These are phyloP conservation scores for Lasioglossum pauxillum DNA, from an alignment of 2,888 invertebrate genomes.

Conservation along the genomic window DNA sequence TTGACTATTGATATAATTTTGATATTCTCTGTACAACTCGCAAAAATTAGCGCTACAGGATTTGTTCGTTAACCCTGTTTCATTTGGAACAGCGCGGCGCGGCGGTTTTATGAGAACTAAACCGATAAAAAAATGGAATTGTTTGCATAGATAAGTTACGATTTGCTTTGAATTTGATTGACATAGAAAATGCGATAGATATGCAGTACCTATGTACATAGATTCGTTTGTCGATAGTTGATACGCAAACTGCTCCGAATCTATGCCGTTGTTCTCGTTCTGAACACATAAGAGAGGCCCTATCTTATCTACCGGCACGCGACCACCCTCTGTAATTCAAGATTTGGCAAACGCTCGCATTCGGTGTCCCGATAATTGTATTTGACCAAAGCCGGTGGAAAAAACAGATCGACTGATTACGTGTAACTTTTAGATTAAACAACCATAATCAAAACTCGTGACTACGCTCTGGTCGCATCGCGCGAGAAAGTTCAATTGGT, in stretches of 20 bases:
- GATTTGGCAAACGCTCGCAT: slow-evolving; percentile 53
- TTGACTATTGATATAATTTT: too few relatives aligned
- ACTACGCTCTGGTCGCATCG: not conserved
- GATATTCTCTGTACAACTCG: too few relatives aligned
- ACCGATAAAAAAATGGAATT: not conserved
- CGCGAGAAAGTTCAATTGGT: slow-evolving; percentile 31
- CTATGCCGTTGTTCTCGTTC: slow-evolving; percentile 56
- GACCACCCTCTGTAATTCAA: slow-evolving; percentile 43
- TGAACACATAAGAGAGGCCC: slow-evolving; percentile 52
- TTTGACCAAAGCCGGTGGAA: slow-evolving; percentile 55
- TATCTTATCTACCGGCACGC: slow-evolving; percentile 46
- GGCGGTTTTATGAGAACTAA: not conserved
- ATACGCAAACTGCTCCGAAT: slow-evolving; percentile 49
- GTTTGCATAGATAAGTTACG: not conserved
- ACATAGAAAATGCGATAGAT: slow-evolving; percentile 1
- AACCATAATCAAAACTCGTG: slow-evolving; percentile 20
- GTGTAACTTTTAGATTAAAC: slow-evolving; percentile 32
- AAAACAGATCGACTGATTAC: slow-evolving; percentile 36
- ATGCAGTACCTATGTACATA: too few relatives aligned
- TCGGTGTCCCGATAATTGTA: slow-evolving; percentile 67
- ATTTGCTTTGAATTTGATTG: slow-evolving; percentile 3
- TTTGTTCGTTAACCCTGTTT: too few relatives aligned
- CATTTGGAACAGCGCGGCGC: not conserved
- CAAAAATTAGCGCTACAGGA: too few relatives aligned
- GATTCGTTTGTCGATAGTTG: not conserved